phyloP scores from a whole-genome alignment of 2,113 vertebrate genomes.

The Galeopterus variegatus region DNA sequence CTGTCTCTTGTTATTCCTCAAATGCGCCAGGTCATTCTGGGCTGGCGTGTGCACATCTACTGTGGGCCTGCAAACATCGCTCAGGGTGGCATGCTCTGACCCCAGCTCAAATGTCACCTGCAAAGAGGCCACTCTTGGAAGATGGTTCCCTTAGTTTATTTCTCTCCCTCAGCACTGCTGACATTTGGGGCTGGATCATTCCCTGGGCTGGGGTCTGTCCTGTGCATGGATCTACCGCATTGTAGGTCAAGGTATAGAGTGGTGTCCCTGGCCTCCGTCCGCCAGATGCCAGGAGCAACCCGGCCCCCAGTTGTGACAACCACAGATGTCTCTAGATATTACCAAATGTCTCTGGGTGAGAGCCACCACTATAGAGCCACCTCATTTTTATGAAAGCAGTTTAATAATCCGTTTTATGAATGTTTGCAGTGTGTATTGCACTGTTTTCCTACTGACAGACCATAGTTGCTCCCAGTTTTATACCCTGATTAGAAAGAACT shows the following conservation, averaged over 20 bases:
- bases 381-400: not conserved
- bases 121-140: not conserved
- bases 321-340: too few relatives aligned
- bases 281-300: too few relatives aligned
- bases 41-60: accelerated
- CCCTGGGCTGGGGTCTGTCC: too few relatives aligned
- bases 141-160: not conserved
- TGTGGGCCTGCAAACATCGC: not conserved
- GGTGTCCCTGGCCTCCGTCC: too few relatives aligned
- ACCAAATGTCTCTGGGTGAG: not conserved
- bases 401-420: not conserved
- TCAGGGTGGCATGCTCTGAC: not conserved
- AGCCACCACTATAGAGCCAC: not conserved
- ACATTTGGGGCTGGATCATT: too few relatives aligned
- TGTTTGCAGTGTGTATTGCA: not conserved
- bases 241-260: too few relatives aligned
- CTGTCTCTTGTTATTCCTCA: not conserved
- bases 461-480: too few relatives aligned
- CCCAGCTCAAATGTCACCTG: not conserved
- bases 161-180: too few relatives aligned
- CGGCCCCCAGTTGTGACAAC: not conserved
- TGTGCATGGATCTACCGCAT: too few relatives aligned
- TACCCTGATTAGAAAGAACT: too few relatives aligned
- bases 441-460: not conserved
- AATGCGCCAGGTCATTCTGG: too few relatives aligned